A percentile compares a stretch with the other conserved stretches of the same genome.
Conservation (phyloP, 2,113 vertebrate genomes). For the Aspiorhynchus laticeps region DNA sequence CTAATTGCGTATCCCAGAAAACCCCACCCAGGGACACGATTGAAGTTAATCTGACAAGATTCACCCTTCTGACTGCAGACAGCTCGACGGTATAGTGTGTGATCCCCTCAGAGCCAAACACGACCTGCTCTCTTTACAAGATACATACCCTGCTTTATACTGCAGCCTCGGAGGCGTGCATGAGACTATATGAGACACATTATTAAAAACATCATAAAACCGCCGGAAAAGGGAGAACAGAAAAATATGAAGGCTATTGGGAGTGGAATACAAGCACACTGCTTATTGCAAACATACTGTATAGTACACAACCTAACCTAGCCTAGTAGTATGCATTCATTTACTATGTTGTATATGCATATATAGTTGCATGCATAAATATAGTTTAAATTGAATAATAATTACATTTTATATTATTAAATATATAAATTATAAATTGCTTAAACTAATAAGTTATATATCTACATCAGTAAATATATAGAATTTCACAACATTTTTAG, state of each 20-base stretch:
- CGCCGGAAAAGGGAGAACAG: background rate
- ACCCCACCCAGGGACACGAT: background rate
- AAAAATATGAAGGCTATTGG: background rate
- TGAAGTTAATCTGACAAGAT: constrained; percentile 9
- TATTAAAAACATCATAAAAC: background rate
- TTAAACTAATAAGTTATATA: no score
- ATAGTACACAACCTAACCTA: no score
- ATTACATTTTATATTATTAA: no score
- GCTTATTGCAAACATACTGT: background rate
- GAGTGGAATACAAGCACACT: background rate
- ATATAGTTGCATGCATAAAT: no score
- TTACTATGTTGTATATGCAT: no score
- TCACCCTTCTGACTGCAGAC: background rate
- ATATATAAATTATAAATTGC: no score
- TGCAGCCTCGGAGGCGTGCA: background rate
- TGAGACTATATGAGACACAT: background rate
- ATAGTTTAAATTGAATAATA: no score
- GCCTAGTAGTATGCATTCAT: no score
- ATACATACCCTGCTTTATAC: background rate
- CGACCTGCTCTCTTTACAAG: background rate
- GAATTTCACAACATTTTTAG: no score
- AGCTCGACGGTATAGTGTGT: background rate
- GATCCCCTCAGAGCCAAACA: background rate
- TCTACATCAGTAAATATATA: no score
- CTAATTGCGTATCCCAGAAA: constrained; percentile 34